Base-by-base conservation (phyloP, 2,797 vertebrate species). In the Fistularia tabacaria region DNA sequence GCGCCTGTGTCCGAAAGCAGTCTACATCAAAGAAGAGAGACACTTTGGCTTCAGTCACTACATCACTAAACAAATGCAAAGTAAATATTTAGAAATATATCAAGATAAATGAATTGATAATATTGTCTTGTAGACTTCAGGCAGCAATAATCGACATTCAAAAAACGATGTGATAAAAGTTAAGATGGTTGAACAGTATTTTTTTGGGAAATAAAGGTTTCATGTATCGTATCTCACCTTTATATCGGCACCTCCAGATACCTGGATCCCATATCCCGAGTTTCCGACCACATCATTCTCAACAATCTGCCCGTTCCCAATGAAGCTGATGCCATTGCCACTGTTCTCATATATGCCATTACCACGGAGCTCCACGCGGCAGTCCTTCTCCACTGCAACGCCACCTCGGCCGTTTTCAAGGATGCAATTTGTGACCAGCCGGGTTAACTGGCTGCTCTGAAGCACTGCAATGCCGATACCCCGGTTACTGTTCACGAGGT, bases 261-360 rank as follows among this genome's bases (percentile, higher is more conserved):
- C 75, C 66, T 91, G 92, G 46, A 97, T 89, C 43, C 94, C 93
- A 8, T 88, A 90, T 13, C 89, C 88, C 7, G 84, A 82, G 79
- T 95, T 95, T 69, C 93, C 92, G 0, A 95, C 85, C 62, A 94
- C 88, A 59, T 94, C 94, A 0, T 95, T 98, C 81, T 97, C 95
- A 1, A 88, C 66, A 36, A 96, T 86, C 12, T 92, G 48, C 36
- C 93, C 93, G 8, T 90, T 92, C 0, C 94, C 92, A 9, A 86
- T 87, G 76, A 93, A 95, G 62, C 87, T 69, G 58, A 95, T 62
- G 5, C 93, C 93, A 0, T 94, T 92, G 67, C 93, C 90, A 6
- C 83, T 71, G 83, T 96, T 97, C 76, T 92, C 88, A 14, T 97
- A 97, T 74, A 97, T 84, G 42, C 95, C 94, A 0, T 97, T 98